These are phyloP conservation scores for Loxodonta africana DNA, from an alignment of 2,113 vertebrate species.

Conservation along the genomic window DNA sequence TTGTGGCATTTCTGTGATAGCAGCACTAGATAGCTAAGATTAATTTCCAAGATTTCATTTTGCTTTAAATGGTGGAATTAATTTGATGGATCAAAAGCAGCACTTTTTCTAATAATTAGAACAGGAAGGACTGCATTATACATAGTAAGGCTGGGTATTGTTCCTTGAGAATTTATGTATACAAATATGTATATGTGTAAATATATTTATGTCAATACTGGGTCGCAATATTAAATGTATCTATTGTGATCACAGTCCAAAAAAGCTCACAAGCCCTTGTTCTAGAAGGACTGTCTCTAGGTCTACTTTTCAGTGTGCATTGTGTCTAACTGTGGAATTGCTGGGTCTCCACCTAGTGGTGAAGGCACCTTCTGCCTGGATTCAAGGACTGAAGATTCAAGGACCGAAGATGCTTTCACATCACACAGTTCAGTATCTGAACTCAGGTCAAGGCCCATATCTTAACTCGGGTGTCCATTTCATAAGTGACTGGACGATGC, in stretches of 20 bases:
- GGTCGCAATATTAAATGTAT: background rate
- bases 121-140: too few relatives aligned
- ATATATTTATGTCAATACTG: background rate
- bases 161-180: too few relatives aligned
- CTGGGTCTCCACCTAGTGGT: constrained; percentile 73
- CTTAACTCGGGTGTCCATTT: background rate
- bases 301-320: fast-evolving
- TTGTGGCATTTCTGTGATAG: too few relatives aligned
- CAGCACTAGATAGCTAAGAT: too few relatives aligned
- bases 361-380: background rate
- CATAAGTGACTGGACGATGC: background rate
- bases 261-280: background rate
- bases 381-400: background rate
- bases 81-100: too few relatives aligned
- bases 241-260: background rate
- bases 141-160: too few relatives aligned
- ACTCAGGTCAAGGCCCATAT: too few relatives aligned
- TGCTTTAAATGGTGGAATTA: too few relatives aligned
- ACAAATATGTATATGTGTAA: too few relatives aligned
- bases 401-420: background rate
- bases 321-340: background rate
- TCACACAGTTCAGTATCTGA: background rate
- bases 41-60: too few relatives aligned
- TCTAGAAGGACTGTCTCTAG: background rate
- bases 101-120: too few relatives aligned